phyloP scores from a whole-genome alignment of 2,113 vertebrate genomes.

The Platichthys stellatus region DNA sequence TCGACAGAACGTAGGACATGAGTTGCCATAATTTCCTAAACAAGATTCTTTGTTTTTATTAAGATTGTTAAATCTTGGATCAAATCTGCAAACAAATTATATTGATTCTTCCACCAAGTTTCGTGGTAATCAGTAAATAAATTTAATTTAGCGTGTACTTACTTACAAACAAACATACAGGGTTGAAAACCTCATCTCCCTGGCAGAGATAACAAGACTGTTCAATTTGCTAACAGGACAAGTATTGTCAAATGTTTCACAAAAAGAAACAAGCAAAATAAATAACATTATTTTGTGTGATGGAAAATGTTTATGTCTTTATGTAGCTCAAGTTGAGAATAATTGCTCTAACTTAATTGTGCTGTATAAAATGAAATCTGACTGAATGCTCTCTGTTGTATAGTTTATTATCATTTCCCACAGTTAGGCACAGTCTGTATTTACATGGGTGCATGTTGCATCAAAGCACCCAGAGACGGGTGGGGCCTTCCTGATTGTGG shows the following conservation, averaged over 20 bases:
- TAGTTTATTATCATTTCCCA: conserved; percentile 40
- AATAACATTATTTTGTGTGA: not conserved
- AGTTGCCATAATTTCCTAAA: not conserved
- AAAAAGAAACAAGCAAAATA: not conserved
- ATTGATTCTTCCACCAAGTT: too few relatives aligned
- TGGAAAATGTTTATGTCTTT: too few relatives aligned
- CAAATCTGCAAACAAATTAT: too few relatives aligned
- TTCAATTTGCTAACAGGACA: not conserved
- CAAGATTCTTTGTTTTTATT: not conserved
- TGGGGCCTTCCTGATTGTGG: not conserved
- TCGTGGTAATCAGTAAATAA: too few relatives aligned
- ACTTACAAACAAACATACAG: too few relatives aligned
- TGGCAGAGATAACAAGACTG: not conserved
- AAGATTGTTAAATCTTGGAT: not conserved
- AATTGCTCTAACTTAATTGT: not conserved
- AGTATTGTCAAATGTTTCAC: too few relatives aligned
- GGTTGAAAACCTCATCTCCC: too few relatives aligned
- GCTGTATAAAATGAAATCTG: not conserved
- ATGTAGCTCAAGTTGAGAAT: not conserved
- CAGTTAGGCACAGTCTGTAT: conserved; percentile 25
- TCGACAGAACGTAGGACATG: not conserved
- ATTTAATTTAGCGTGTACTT: too few relatives aligned
- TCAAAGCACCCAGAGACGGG: not conserved
- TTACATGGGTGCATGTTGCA: conserved; percentile 44
- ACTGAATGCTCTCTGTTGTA: not conserved